These are phyloP conservation scores for Siniperca chuatsi DNA, from an alignment of 2,113 vertebrate species.

Conservation along the genomic window DNA sequence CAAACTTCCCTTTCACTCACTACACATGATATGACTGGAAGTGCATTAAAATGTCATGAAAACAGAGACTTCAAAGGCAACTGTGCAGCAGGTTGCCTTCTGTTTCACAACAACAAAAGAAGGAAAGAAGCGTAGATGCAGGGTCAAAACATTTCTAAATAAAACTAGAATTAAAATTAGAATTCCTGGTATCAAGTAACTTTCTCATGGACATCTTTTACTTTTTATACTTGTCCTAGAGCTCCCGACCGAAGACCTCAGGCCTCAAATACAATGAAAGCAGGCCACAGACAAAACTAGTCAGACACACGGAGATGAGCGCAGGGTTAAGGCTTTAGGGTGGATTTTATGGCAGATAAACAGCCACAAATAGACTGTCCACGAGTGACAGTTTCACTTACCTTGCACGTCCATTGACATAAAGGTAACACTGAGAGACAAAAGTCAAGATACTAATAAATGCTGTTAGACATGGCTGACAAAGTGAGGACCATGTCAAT, in stretches of 20 bases:
- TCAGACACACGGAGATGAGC: slow-evolving; percentile 49
- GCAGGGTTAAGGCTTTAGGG: slow-evolving; percentile 27
- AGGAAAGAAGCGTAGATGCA: slow-evolving; percentile 1
- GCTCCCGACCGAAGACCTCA: slow-evolving; percentile 33
- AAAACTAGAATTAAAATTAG: neutral
- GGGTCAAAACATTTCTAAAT: slow-evolving; percentile 10
- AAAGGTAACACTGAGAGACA: slow-evolving; percentile 74
- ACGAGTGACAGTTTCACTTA: slow-evolving; percentile 75
- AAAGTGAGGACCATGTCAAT: slow-evolving; percentile 44
- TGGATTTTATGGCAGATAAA: slow-evolving; percentile 53
- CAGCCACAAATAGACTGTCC: slow-evolving; percentile 52
- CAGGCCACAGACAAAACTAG: slow-evolving; percentile 59
- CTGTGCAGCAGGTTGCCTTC: slow-evolving; percentile 53
- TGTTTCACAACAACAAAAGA: slow-evolving; percentile 27
- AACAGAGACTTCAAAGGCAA: slow-evolving; percentile 56
- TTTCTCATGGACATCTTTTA: slow-evolving; percentile 41
- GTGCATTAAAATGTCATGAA: slow-evolving; percentile 57
- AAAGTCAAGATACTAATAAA: slow-evolving; percentile 74
- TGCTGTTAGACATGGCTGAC: slow-evolving; percentile 72
- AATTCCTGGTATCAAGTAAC: slow-evolving; percentile 20
- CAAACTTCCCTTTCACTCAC: slow-evolving; percentile 3
- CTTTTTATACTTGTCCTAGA: slow-evolving; percentile 42
- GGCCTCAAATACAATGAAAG: slow-evolving; percentile 59
- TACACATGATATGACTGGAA: slow-evolving; percentile 28
- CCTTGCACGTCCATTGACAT: slow-evolving; percentile 59